Conservation (phyloP, 2,113 vertebrate genomes). For the Passer montanus region DNA sequence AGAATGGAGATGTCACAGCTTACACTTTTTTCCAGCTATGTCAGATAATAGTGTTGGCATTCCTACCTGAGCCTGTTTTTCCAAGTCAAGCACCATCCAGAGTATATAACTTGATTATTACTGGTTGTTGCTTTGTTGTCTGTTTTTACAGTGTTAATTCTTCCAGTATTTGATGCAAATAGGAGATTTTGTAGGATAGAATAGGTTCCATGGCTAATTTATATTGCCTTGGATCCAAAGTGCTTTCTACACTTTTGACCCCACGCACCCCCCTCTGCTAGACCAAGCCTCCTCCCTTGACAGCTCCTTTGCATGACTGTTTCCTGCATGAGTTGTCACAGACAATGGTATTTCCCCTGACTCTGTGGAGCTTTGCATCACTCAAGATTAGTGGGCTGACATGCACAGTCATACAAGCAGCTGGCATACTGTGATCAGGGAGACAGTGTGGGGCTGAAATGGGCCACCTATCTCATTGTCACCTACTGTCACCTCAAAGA, state of each 20-base stretch:
- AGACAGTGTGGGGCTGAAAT: not conserved
- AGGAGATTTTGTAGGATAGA: not conserved
- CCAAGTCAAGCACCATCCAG: not conserved
- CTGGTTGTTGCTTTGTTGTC: not conserved
- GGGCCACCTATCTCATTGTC: not conserved
- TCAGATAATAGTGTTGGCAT: constrained; percentile 11
- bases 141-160: constrained; percentile 10
- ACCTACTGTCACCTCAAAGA: not conserved
- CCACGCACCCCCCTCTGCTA: not conserved
- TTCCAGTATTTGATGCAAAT: not conserved
- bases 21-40: not conserved
- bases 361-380: not conserved
- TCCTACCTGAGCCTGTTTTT: constrained; percentile 38
- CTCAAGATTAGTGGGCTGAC: constrained; percentile 7
- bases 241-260: constrained; percentile 58
- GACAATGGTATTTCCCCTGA: constrained; percentile 26
- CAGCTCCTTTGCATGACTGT: constrained; percentile 33
- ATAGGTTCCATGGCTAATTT: not conserved
- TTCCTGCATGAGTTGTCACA: constrained; percentile 58
- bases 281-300: not conserved
- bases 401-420: not conserved
- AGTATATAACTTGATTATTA: constrained; percentile 6
- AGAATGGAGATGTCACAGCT: not conserved
- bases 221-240: constrained; percentile 14
- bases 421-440: constrained; percentile 12